Conservation (phyloP, 2,113 vertebrate species). For the Myotis davidii region DNA sequence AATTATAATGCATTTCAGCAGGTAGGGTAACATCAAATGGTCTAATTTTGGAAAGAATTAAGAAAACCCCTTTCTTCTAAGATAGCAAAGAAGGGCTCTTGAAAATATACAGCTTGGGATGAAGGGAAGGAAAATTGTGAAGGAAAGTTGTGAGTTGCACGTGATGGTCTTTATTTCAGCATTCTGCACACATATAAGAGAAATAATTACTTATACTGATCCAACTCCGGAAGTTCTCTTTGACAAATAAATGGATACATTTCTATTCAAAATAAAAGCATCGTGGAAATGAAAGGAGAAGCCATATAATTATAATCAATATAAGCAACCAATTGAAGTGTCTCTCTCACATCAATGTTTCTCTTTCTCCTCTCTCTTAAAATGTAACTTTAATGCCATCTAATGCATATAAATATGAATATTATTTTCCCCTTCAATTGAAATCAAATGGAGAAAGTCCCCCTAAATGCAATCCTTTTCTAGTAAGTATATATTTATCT, state of each 20-base stretch:
- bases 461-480: neutral
- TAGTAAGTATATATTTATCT: neutral
- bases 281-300: constrained; percentile 30
- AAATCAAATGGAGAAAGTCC: constrained; percentile 7
- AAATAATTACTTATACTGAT: neutral
- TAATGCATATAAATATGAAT: neutral
- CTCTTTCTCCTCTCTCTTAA: too few relatives aligned
- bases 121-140: neutral
- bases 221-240: neutral
- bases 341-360: too few relatives aligned
- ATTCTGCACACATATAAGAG: neutral
- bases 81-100: neutral
- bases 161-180: neutral
- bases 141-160: neutral
- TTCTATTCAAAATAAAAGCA: neutral
- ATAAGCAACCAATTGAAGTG: too few relatives aligned
- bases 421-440: neutral
- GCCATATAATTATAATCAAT: neutral
- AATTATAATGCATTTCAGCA: constrained; percentile 22
- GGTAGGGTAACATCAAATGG: constrained; percentile 13
- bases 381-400: neutral
- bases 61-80: neutral
- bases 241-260: constrained; percentile 11
- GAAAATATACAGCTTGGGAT: constrained; percentile 13
- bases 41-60: constrained; percentile 29